A percentile compares a stretch with the other conserved stretches of the same genome.
These are phyloP conservation scores for Cyprinodon brontotheroides DNA, from an alignment of 2,113 vertebrate species.

Conservation along the genomic window DNA sequence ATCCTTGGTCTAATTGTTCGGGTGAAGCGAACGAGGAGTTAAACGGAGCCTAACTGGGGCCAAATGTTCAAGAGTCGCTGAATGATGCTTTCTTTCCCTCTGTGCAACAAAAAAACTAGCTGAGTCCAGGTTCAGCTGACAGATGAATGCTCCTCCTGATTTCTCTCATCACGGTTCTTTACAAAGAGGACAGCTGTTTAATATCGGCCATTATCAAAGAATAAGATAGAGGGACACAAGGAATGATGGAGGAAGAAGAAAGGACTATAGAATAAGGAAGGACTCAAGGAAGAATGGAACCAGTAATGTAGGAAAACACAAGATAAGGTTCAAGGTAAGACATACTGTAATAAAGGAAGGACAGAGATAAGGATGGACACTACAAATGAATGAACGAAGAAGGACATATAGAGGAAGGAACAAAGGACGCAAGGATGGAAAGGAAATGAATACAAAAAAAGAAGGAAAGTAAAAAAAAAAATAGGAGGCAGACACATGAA, in stretches of 20 bases:
- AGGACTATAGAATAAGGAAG: background rate
- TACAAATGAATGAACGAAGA: background rate
- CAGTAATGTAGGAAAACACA: background rate
- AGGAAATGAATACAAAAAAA: background rate
- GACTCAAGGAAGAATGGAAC: background rate
- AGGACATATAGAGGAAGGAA: background rate
- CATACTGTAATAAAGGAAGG: background rate
- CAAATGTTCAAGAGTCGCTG: conserved; percentile 66
- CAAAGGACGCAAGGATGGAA: background rate
- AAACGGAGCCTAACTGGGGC: conserved; percentile 25
- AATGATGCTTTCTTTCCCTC: conserved; percentile 67
- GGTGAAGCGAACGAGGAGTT: conserved; percentile 29
- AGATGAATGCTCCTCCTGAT: conserved; percentile 35
- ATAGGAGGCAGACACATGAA: background rate
- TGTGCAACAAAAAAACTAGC: conserved; percentile 44
- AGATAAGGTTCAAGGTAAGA: background rate
- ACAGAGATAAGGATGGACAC: background rate
- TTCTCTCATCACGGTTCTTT: conserved; percentile 35
- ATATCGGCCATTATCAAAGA: background rate
- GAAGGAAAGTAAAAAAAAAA: background rate
- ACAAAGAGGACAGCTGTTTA: background rate
- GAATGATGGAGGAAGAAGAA: background rate
- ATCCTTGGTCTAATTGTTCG: conserved; percentile 36
- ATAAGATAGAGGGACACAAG: background rate
- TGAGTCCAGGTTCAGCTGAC: conserved; percentile 26